Base-by-base conservation (phyloP, 2,797 vertebrate genomes). In the Sebastes baramenuke region DNA sequence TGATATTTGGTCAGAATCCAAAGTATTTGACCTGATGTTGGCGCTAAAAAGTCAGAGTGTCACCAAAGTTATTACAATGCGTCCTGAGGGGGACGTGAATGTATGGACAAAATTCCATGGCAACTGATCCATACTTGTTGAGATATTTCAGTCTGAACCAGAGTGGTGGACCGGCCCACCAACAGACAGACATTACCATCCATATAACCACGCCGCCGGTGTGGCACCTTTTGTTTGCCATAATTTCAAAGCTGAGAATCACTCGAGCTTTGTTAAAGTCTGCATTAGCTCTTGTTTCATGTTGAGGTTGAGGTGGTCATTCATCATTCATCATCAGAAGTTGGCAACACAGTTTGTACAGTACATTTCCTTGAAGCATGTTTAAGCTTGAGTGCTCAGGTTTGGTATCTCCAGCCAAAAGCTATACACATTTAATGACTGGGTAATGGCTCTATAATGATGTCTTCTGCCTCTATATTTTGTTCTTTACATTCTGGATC, bases 341-440 rank as follows among this genome's bases (percentile, higher is more conserved):
- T 59, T 82, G 18, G 59, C 78, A 72, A 79, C 75, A 75, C 78
- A 72, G 58, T 83, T 83, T 83, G 72, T 59, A 61, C 80, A 85
- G 72, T 59, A 61, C 80, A 85, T 88, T 81, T 83, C 27, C 34
- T 27, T 78, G 71, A 83, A 68, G 61, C 67, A 59, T 79, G 42
- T 71, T 82, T 34, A 78, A 80, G 42, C 61, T 69, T 68, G 54
- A 87, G 80, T 77, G 80, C 78, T 81, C 22, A 55, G 61, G 36
- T 70, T 76, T 67, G 38, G 58, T 72, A 25, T 86, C 38, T 67
- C 27, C 32, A 77, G 77, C 56, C 80, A 72, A 83, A 67, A 67
- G 42, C 61, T 75, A 13, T 86, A n/a, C 72, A 91, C 83, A 81
- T 84, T 85, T 84, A 60, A 89, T 59, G 62, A 22, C 8, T 11